These are phyloP conservation scores for Aphelenchoides fujianensis DNA, from an alignment of 1,140 invertebrate genomes.

Conservation along the genomic window DNA sequence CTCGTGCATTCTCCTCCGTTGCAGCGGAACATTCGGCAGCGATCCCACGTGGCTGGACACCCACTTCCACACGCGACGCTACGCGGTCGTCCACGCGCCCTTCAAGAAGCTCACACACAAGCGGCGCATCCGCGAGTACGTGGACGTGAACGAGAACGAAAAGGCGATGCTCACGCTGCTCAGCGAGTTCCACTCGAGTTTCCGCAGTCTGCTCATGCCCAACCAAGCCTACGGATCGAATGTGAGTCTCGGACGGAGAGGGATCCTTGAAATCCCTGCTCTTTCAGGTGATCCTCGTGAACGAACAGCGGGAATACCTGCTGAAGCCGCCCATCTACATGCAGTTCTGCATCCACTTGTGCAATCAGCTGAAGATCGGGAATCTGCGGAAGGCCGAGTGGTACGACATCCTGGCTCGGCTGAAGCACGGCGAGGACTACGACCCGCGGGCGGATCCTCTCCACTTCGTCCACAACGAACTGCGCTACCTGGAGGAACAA, in stretches of 20 bases:
- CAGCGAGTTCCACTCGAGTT: conserved; percentile 2
- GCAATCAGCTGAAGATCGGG: not conserved
- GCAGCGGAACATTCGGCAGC: not conserved
- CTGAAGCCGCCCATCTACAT: conserved; percentile 7
- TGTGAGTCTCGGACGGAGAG: not conserved
- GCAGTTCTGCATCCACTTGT: not conserved
- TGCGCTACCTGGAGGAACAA: not conserved
- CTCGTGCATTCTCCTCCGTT: too few species aligned
- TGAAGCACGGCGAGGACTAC: not conserved
- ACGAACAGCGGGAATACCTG: not conserved
- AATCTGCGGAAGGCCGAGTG: not conserved
- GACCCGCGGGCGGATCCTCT: not conserved
- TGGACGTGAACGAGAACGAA: not conserved
- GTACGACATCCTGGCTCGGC: not conserved
- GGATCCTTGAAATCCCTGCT: not conserved
- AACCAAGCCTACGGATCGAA: not conserved
- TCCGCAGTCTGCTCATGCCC: not conserved
- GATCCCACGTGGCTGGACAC: not conserved
- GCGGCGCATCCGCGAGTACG: not conserved
- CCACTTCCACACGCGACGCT: conserved; percentile 4
- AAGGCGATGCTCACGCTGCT: not conserved
- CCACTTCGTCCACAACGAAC: not conserved
- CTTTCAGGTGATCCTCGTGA: conserved; percentile 10
- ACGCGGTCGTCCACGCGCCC: not conserved
- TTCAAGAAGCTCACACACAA: conserved; percentile 7